Conservation (phyloP, 2,113 vertebrate genomes). For the Pseudolaguvia tuberculata region DNA sequence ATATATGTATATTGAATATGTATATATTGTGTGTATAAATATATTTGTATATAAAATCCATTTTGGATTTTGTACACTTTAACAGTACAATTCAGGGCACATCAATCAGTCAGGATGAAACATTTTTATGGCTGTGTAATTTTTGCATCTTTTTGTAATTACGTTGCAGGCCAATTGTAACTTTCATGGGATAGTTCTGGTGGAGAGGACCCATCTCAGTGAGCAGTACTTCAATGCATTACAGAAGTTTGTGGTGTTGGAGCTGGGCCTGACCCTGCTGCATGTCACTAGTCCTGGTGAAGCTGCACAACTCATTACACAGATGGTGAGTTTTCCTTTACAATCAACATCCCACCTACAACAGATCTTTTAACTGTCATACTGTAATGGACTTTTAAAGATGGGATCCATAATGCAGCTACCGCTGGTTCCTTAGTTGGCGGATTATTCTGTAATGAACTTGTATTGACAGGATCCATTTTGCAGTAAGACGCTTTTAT, state of each 20-base stretch:
- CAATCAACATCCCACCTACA: not conserved
- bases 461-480: too few species aligned
- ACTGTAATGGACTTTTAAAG: too few species aligned
- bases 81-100: too few species aligned
- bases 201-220: constrained; percentile 79
- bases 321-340: constrained; percentile 72
- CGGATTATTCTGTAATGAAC: too few species aligned
- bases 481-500: too few species aligned
- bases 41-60: too few species aligned
- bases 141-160: not conserved
- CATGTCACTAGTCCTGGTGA: constrained; percentile 76
- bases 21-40: too few species aligned
- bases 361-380: not conserved
- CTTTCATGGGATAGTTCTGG: constrained; percentile 74
- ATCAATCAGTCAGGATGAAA: not conserved
- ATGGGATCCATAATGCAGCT: too few species aligned
- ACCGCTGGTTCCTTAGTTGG: too few species aligned
- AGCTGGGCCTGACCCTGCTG: constrained; percentile 84
- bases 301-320: constrained; percentile 79
- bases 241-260: constrained; percentile 83
- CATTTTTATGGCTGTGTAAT: not conserved
- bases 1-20: not conserved
- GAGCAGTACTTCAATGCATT: constrained; percentile 80
- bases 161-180: constrained; percentile 64
- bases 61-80: too few species aligned